Evolutionary conservation across 2,113 vertebrate genomes (phyloP), one percentile per base, ranked within the genome.

Genomic region (Sander vitreus): DNA sequence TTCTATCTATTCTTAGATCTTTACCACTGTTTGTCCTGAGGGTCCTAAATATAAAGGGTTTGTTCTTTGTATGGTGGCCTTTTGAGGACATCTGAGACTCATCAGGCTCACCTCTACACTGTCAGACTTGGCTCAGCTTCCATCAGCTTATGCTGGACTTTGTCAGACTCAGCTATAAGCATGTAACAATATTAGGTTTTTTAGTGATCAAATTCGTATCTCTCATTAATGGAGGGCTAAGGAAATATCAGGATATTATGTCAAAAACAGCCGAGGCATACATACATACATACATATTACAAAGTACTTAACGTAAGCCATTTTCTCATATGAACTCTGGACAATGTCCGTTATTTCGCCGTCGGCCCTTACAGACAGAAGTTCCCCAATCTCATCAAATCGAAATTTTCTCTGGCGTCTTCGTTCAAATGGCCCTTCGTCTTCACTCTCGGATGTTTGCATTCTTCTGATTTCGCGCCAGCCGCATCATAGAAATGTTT

Each of bases 41-140:
- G 21, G 12, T 57, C 11, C 55, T 57, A 15, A 30, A 59, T 33
- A 19, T 33, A 4, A 19, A 60, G 62, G 19, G 19, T 67, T 78
- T 30, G n/a, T 64, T 47, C 60, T 73, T 27, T 21, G 27, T 33
- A 30, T 27, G 43, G 43, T 76, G 54, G 59, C 27, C 33, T 71
- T 30, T 58, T 73, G 57, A 59, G 75, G 47, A 73, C 39, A 58
- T 58, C 39, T 45, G 23, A 51, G 69, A 63, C 47, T 80, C 51
- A 1, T 80, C 51, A 1, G n/a, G 39, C 39, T 43, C 10, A 43
- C 39, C 2, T 43, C 39, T 43, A 43, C 39, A 43, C 10, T 43
- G 39, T 43, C 43, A 64, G 11, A 23, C 66, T 23, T 55, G 55
- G 15, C 25, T 69, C 39, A 23, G 60, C 48, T 76, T 57, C 60